Conservation (phyloP, 2,888 invertebrate genomes). For the Hymenopus coronatus region DNA sequence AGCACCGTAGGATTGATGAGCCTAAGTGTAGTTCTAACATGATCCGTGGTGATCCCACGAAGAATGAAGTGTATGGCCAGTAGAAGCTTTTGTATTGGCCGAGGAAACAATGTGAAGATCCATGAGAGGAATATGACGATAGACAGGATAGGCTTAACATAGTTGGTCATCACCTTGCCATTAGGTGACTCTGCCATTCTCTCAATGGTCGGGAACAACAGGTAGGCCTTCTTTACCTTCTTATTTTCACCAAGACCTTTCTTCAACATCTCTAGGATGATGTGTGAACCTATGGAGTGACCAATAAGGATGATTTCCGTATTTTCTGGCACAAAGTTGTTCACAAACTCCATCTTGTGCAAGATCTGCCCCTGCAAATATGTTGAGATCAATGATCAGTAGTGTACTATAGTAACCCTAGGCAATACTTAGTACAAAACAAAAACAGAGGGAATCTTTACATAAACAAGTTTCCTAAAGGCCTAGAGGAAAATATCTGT, state of each 20-base stretch:
- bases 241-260: slow-evolving; percentile 6
- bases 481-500: too few species aligned
- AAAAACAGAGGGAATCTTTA: too few species aligned
- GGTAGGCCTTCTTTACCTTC: slow-evolving; percentile 59
- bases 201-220: slow-evolving; percentile 87
- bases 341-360: slow-evolving; percentile 77
- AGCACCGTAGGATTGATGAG: slow-evolving; percentile 24
- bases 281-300: slow-evolving; percentile 89
- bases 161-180: slow-evolving; percentile 66
- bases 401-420: too few species aligned
- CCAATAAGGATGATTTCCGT: slow-evolving; percentile 79
- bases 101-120: slow-evolving; percentile 57
- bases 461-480: too few species aligned
- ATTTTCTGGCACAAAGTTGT: slow-evolving; percentile 65
- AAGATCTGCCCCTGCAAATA: slow-evolving; percentile 62
- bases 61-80: slow-evolving; percentile 54
- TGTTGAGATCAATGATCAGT: too few species aligned
- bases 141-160: slow-evolving; percentile 53
- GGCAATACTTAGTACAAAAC: too few species aligned
- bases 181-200: slow-evolving; percentile 72
- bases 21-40: slow-evolving; percentile 19
- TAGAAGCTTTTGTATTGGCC: slow-evolving; percentile 50
- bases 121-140: slow-evolving; percentile 50
- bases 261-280: slow-evolving; percentile 69
- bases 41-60: slow-evolving; percentile 20